Evolutionary conservation across 2,797 vertebrate genomes (phyloP), one percentile per base, ranked within the genome.

Genomic region (Lates japonicus): DNA sequence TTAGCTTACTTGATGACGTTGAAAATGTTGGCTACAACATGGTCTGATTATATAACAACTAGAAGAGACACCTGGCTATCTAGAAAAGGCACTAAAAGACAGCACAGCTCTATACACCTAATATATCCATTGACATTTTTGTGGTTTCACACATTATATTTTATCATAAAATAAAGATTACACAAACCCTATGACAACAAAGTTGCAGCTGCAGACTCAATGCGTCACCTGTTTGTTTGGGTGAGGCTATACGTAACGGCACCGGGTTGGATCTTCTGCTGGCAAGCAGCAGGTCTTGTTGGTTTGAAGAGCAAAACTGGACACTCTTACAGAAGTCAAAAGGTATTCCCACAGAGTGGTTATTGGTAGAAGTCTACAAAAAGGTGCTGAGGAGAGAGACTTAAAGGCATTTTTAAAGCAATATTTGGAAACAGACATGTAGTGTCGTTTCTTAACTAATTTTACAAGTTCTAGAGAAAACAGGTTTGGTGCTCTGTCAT

Each of bases 271-370:
- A 91, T 29, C 85, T 92, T 16, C 94, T 95, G 90, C 93, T 92
- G 79, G 99, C 98, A 58, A 99, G 95, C 48, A 99, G 96, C 73
- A 99, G 96, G 55, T 99, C 98, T 0, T n/a, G 96, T 96, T 0
- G 97, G 98, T 85, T 95, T 95, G 94, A 99, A 99, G 4, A 97
- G 97, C 35, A 97, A 91, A 0, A 96, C 65, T 96, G 96, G 5
- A 99, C 87, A 0, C 83, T 96, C 87, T 90, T 95, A 83, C 98
- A 99, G 94, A 99, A 99, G 95, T 99, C 97, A 0, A 95, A 97
- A n/a, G 0, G 97, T 98, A 94, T 97, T 97, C 98, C 98, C n/a
- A 99, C 70, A 99, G 93, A n/a, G 88, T 96, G 98, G 1, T 96
- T 95, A 76, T 96, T 96, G 0, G 95, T 96, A n/a, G 37, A 97